A percentile compares a stretch with the other conserved stretches of the same genome.
Conservation (phyloP, 2,888 invertebrate species). For the Hypercompe scribonia region DNA sequence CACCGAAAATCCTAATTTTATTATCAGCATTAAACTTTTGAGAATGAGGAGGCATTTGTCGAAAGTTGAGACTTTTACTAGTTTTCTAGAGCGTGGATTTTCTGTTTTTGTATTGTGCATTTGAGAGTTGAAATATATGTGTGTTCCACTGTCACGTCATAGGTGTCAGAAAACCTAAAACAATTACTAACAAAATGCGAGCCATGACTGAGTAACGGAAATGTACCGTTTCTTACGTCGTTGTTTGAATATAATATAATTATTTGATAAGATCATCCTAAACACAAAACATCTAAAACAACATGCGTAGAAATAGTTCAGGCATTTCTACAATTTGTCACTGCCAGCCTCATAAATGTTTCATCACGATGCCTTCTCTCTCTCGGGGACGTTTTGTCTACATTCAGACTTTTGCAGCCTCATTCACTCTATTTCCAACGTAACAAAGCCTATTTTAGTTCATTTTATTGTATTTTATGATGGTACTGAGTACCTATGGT, state of each 20-base stretch:
- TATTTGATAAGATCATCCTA: neutral
- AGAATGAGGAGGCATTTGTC: neutral
- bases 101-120: neutral
- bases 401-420: slow-evolving; percentile 26
- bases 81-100: neutral
- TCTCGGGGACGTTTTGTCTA: slow-evolving; percentile 44
- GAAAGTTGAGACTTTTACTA: neutral
- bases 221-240: neutral
- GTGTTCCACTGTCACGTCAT: no score
- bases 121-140: neutral
- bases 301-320: slow-evolving; percentile 37
- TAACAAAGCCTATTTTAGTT: slow-evolving; percentile 35
- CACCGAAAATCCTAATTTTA: neutral
- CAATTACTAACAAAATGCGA: neutral
- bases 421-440: slow-evolving; percentile 30
- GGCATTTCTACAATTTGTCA: slow-evolving; percentile 50
- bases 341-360: slow-evolving; percentile 52
- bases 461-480: slow-evolving; percentile 7
- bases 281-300: slow-evolving; percentile 14
- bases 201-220: neutral
- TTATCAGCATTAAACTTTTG: neutral
- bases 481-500: slow-evolving; percentile 19
- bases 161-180: no score
- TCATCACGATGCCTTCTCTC: slow-evolving; percentile 45
- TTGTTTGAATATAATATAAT: neutral